Evolutionary conservation across 2,888 invertebrate species (phyloP).

Genomic region (Lucinisca nassula): DNA sequence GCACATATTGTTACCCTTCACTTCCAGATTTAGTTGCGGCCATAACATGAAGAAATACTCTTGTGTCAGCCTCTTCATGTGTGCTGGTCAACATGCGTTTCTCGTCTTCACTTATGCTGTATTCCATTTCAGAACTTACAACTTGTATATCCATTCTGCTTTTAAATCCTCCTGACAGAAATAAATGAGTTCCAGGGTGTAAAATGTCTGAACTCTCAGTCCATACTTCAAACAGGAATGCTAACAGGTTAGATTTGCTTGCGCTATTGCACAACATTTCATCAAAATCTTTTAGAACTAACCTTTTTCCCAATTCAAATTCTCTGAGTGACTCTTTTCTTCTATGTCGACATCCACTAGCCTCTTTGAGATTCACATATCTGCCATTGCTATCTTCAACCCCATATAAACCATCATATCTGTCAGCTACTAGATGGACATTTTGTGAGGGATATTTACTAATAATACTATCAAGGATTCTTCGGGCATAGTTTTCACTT

Average conservation of each 20-base stretch:
- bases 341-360: background rate
- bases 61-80: background rate
- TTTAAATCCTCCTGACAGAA: background rate
- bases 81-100: background rate
- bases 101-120: background rate
- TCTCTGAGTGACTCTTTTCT: background rate
- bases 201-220: background rate
- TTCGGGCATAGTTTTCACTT: background rate
- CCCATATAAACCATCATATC: conserved; percentile 3
- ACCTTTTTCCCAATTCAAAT: background rate
- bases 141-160: background rate
- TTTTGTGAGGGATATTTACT: background rate
- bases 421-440: conserved; percentile 1
- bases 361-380: background rate
- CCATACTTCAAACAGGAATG: background rate
- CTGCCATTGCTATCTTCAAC: background rate
- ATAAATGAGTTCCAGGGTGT: background rate
- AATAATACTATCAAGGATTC: background rate
- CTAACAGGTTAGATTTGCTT: background rate
- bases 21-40: background rate
- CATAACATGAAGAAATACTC: background rate
- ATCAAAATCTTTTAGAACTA: background rate
- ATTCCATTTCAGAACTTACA: background rate
- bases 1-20: background rate
- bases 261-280: background rate